Evolutionary conservation across 2,113 vertebrate species (phyloP).

Genomic region (Apistogramma diplotaenia): DNA sequence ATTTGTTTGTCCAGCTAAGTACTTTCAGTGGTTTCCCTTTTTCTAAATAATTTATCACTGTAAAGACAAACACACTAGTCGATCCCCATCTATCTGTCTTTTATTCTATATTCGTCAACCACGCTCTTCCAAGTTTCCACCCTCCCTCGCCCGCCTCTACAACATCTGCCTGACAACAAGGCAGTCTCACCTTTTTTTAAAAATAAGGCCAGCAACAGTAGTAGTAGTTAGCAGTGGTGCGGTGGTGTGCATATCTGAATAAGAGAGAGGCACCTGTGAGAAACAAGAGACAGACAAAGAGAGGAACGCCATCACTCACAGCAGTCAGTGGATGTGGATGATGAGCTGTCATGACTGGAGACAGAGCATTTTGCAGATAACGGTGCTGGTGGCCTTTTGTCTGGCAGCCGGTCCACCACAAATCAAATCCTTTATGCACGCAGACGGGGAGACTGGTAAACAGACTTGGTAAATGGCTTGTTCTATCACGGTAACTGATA

Average conservation of each 20-base stretch:
- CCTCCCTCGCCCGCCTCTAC: slow-evolving; percentile 37
- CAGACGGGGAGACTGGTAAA: slow-evolving; percentile 50
- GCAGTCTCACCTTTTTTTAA: slow-evolving; percentile 45
- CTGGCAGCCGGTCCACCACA: slow-evolving; percentile 21
- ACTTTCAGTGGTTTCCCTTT: slow-evolving; percentile 42
- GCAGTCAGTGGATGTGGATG: slow-evolving; percentile 33
- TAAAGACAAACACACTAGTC: slow-evolving; percentile 6
- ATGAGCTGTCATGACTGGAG: slow-evolving; percentile 53
- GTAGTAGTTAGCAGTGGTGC: slow-evolving; percentile 16
- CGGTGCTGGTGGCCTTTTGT: slow-evolving; percentile 58
- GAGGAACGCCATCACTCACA: slow-evolving; percentile 1
- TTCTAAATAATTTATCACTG: slow-evolving; percentile 35
- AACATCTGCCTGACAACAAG: slow-evolving; percentile 81
- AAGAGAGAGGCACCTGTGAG: neutral
- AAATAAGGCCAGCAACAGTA: slow-evolving; percentile 40
- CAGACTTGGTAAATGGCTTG: slow-evolving; percentile 46
- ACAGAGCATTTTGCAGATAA: slow-evolving; percentile 40
- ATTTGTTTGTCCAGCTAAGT: slow-evolving; percentile 60
- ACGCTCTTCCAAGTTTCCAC: slow-evolving; percentile 35
- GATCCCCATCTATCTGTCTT: slow-evolving; percentile 41
- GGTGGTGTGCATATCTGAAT: neutral
- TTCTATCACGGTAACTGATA: slow-evolving; percentile 39
- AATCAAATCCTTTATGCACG: slow-evolving; percentile 45
- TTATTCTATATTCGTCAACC: slow-evolving; percentile 46
- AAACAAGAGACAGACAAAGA: neutral